phyloP scores from a whole-genome alignment of 2,888 invertebrate species.

The Cephus sareptanus region DNA sequence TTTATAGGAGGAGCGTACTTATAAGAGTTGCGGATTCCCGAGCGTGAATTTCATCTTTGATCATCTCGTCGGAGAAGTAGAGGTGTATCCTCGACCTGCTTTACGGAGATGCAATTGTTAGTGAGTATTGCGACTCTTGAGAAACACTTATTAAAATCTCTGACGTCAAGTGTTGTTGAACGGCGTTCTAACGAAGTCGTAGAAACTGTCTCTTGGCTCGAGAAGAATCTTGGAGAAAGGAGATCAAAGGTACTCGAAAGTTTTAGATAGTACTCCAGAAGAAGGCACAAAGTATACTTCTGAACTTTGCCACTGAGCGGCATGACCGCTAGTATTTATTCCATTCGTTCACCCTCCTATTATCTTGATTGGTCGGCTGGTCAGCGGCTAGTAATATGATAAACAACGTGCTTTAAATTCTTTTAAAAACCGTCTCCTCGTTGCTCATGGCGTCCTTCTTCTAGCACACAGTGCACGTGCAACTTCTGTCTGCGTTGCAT shows the following conservation, averaged over 20 bases:
- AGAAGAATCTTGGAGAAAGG: neutral
- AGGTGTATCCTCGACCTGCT: slow-evolving; percentile 53
- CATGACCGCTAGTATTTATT: slow-evolving; percentile 32
- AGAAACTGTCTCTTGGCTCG: neutral
- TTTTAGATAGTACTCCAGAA: neutral
- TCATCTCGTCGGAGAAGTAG: neutral
- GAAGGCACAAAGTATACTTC: neutral
- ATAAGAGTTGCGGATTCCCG: neutral
- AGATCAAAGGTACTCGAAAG: neutral
- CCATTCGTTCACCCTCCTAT: slow-evolving; percentile 32
- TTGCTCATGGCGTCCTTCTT: neutral
- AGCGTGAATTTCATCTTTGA: slow-evolving; percentile 22
- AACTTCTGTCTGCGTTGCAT: neutral
- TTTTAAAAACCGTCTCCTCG: neutral
- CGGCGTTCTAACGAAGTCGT: neutral
- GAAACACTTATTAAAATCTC: neutral
- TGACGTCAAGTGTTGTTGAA: neutral
- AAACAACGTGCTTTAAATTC: slow-evolving; percentile 15
- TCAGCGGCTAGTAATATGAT: slow-evolving; percentile 34
- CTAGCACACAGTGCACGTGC: neutral
- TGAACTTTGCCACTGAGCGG: neutral
- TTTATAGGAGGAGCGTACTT: neutral
- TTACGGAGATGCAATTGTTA: slow-evolving; percentile 17
- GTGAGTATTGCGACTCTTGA: neutral
- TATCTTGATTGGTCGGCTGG: slow-evolving; percentile 34